A percentile compares a stretch with the other conserved stretches of the same genome.
Conservation (phyloP, 2,888 invertebrate genomes). For the Alcis repandata region DNA sequence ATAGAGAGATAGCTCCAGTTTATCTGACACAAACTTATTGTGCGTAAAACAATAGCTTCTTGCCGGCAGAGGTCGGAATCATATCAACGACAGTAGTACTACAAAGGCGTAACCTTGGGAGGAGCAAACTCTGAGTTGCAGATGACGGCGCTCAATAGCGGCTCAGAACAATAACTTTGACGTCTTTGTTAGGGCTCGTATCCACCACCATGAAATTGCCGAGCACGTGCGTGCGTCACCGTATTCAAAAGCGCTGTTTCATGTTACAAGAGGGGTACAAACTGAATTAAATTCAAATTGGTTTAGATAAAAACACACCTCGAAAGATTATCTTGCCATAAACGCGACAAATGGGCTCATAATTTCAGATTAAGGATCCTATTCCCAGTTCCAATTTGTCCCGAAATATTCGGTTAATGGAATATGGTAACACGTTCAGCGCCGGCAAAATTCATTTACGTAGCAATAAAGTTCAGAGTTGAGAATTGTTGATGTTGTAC, state of each 20-base stretch:
- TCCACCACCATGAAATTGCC: constrained; percentile 56
- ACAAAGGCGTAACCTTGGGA: constrained; percentile 64
- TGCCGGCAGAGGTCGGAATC: constrained; percentile 57
- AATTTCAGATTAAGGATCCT: constrained; percentile 43
- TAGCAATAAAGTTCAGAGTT: constrained; percentile 40
- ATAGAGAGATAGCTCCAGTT: constrained; percentile 59
- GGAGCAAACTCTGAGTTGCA: constrained; percentile 63
- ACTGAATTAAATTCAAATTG: constrained; percentile 34
- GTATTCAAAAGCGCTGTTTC: constrained; percentile 42
- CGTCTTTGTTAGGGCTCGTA: constrained; percentile 69
- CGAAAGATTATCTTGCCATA: constrained; percentile 40
- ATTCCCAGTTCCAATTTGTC: constrained; percentile 48
- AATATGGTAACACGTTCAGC: constrained; percentile 46
- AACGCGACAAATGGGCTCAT: constrained; percentile 42
- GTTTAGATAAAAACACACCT: constrained; percentile 41
- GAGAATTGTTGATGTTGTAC: constrained; percentile 25
- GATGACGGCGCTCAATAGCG: constrained; percentile 56
- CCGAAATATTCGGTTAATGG: constrained; percentile 49
- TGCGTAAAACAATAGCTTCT: constrained; percentile 65
- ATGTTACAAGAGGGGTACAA: constrained; percentile 31
- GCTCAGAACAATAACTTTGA: constrained; percentile 69
- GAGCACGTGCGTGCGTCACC: constrained; percentile 62
- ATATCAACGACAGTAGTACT: constrained; percentile 47
- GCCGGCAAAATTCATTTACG: constrained; percentile 42
- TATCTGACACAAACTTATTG: constrained; percentile 59